These are phyloP conservation scores for Metopolophium dirhodum DNA, from an alignment of 1,140 invertebrate genomes.

Conservation along the genomic window DNA sequence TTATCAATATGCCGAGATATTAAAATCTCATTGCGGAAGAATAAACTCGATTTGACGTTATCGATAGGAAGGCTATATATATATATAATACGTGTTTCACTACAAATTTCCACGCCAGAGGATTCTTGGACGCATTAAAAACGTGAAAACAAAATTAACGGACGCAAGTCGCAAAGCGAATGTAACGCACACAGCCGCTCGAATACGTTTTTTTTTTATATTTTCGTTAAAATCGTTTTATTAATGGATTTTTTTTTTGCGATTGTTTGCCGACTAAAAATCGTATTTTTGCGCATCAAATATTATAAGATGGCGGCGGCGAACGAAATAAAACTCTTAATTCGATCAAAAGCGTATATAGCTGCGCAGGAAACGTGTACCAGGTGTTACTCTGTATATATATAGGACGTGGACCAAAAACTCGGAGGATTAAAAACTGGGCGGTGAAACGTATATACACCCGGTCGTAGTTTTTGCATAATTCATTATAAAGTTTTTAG, in stretches of 20 bases:
- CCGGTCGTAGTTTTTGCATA: slow-evolving; percentile 54
- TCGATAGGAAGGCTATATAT: not conserved
- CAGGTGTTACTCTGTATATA: slow-evolving; percentile 36
- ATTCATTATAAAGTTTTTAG: slow-evolving; percentile 55
- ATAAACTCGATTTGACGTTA: slow-evolving; percentile 5
- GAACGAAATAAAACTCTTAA: slow-evolving; percentile 40
- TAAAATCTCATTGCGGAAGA: not conserved
- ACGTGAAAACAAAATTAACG: not conserved
- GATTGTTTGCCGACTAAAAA: not conserved
- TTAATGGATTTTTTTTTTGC: not conserved
- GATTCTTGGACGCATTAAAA: not conserved
- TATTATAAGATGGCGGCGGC: slow-evolving; percentile 22
- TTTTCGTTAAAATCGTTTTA: slow-evolving; percentile 13
- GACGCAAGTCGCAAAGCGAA: not conserved
- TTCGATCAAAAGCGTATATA: slow-evolving; percentile 44
- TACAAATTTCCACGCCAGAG: not conserved
- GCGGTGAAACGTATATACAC: not conserved
- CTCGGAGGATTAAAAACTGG: slow-evolving; percentile 50
- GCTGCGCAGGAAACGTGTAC: slow-evolving; percentile 34
- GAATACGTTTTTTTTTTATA: not conserved
- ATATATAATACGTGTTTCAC: slow-evolving; percentile 1
- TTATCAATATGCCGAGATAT: not conserved
- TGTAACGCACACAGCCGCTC: not conserved
- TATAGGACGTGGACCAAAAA: slow-evolving; percentile 26
- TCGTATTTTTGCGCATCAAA: slow-evolving; percentile 33